These are phyloP conservation scores for Gymnocephalus cernua DNA, from an alignment of 2,113 vertebrate species.

Conservation along the genomic window DNA sequence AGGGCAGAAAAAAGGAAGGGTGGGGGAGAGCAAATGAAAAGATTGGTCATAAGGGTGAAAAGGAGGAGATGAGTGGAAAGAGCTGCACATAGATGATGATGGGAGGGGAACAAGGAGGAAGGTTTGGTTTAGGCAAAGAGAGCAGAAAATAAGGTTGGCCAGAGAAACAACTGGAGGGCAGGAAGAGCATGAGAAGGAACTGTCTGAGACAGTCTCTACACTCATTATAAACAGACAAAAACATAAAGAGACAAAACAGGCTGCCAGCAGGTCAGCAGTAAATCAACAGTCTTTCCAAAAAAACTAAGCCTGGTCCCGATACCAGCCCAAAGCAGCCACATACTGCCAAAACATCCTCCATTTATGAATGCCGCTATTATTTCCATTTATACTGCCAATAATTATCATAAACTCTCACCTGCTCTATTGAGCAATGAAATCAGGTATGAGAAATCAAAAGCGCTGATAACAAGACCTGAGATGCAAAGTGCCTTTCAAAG, in stretches of 20 bases:
- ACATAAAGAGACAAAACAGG: neutral
- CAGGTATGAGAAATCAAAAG: neutral
- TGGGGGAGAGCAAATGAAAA: conserved; percentile 34
- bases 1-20: conserved; percentile 29
- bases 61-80: conserved; percentile 18
- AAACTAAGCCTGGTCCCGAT: conserved; percentile 5
- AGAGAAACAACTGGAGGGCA: conserved; percentile 39
- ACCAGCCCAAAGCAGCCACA: neutral
- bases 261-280: conserved; percentile 7
- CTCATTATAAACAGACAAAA: neutral
- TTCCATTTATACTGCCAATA: neutral
- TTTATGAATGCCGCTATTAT: conserved; percentile 2
- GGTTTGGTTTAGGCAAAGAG: conserved; percentile 19
- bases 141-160: conserved; percentile 13
- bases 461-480: neutral
- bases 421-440: neutral
- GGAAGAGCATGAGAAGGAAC: neutral
- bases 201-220: neutral
- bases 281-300: neutral
- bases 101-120: neutral
- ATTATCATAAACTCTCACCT: neutral
- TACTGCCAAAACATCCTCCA: neutral
- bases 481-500: conserved; percentile 2
- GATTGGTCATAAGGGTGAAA: conserved; percentile 42
- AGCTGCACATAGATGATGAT: neutral